Percentiles rank a stretch among this genome's conserved stretches.
These are phyloP conservation scores for Athene noctua DNA, from an alignment of 2,113 vertebrate genomes.

Conservation along the genomic window DNA sequence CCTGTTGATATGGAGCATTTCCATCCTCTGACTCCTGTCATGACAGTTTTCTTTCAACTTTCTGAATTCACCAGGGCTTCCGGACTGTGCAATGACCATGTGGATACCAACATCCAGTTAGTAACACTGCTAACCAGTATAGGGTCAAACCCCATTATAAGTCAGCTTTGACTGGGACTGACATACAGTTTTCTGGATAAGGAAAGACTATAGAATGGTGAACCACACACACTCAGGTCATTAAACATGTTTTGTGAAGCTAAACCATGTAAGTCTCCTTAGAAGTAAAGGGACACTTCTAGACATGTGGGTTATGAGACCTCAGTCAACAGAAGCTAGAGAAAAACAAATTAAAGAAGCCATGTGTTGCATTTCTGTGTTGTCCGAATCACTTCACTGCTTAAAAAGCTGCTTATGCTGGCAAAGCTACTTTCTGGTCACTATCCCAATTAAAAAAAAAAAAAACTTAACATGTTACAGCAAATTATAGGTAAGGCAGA, in stretches of 20 bases:
- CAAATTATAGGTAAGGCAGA: neutral
- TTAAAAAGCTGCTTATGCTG: neutral
- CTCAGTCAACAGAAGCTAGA: neutral
- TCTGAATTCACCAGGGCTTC: neutral
- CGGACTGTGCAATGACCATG: neutral
- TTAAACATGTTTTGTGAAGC: neutral
- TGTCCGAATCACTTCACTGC: neutral
- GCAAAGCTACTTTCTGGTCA: neutral
- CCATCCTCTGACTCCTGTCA: neutral
- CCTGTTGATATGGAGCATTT: neutral
- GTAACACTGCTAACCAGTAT: neutral
- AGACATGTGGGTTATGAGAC: neutral
- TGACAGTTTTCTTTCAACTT: neutral
- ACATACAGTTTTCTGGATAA: neutral
- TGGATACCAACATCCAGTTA: neutral
- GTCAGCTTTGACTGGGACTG: neutral
- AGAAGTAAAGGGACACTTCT: neutral
- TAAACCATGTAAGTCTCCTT: neutral
- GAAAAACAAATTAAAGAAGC: neutral
- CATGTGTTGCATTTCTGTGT: neutral
- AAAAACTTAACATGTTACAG: neutral
- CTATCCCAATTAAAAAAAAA: neutral
- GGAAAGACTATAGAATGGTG: neutral
- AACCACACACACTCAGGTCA: neutral
- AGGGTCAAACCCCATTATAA: neutral